Evolutionary conservation across 1,140 invertebrate genomes (phyloP), one percentile per base, ranked within the genome.

Genomic region (Pantala flavescens): DNA sequence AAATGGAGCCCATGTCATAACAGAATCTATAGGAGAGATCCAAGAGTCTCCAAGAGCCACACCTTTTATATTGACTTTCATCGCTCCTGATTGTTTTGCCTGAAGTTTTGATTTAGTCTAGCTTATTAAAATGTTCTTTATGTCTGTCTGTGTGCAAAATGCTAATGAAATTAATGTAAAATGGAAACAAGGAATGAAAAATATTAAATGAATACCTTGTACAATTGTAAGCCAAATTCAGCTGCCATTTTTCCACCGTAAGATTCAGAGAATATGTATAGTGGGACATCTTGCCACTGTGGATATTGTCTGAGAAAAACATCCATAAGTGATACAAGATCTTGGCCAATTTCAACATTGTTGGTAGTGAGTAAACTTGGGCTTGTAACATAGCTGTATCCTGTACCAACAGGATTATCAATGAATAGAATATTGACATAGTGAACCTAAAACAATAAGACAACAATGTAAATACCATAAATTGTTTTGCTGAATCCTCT

Each of bases 241-340:
- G 90, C 87, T 0, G 92, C 89, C 91, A 95, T 95, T 84, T 96
- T 96, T 0, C 93, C 94, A 19, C 93, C 93, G 82, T 96, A 96
- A 0, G 92, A 94, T 81, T 96, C 91, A 24, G 88, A 90, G 76
- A 91, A 91, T 71, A 96, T 93, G 77, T 93, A 96, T 16, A 93
- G 84, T 0, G 92, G 90, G 2, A 90, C 86, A 7, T 81, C 83
- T 78, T 88, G 84, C 79, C 93, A 93, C 77, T 90, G 84, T 0
- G 90, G 87, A 77, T 90, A 79, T 42, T 82, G 79, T 23, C 84
- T 78, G 63, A 89, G 87, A 77, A 95, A 90, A 3, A 84, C 83
- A 79, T 84, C 85, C 78, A 95, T 85, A 12, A 93, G 83, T 63
- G 85, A 84, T 0, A 95, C 83, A 73, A 96, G 88, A 84, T 96